Conservation (phyloP, 1,140 invertebrate species). For the Mycetomoellerius zeteki region DNA sequence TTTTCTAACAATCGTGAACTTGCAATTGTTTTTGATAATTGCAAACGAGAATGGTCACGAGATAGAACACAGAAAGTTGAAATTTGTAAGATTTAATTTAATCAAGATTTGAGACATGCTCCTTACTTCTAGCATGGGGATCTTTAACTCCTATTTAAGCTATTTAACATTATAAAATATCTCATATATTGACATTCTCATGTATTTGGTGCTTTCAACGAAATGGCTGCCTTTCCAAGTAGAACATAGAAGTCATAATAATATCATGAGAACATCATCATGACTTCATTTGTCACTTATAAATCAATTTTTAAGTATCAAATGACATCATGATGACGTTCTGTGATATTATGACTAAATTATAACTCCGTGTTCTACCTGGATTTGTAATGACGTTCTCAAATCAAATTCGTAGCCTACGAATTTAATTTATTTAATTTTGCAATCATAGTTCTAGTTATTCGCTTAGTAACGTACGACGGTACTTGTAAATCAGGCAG, state of each 20-base stretch:
- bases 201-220: constrained; percentile 1
- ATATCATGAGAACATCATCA: no score
- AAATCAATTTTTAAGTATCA: no score
- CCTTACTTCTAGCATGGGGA: background rate
- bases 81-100: background rate
- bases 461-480: no score
- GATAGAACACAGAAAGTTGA: background rate
- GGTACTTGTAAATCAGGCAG: no score
- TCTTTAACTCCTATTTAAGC: background rate
- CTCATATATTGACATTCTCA: background rate
- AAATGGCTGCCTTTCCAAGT: background rate
- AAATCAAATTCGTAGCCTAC: background rate
- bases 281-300: no score
- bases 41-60: background rate
- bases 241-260: no score
- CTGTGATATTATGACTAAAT: no score
- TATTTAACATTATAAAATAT: constrained; percentile 3
- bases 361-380: no score
- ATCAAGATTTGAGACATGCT: background rate
- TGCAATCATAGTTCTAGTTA: background rate
- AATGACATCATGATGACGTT: no score
- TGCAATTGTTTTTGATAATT: background rate
- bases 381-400: background rate
- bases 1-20: no score
- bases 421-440: background rate